Base-by-base conservation (phyloP, 2,113 vertebrate species). In the Oncorhynchus nerka region DNA sequence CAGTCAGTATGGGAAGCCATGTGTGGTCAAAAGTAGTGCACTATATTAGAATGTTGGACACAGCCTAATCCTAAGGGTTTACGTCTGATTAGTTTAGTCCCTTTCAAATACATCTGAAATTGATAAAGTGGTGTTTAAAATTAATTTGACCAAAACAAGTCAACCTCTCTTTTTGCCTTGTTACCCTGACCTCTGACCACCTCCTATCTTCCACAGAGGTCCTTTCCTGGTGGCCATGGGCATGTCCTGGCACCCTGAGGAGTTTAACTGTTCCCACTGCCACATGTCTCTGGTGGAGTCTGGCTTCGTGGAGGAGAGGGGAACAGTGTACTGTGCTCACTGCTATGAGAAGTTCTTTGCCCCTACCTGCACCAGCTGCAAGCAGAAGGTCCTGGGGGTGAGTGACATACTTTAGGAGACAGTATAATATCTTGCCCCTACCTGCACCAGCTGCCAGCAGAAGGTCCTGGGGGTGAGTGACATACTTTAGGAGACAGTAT, bases 261-360 rank as follows among this genome's bases (percentile, higher is more conserved):
- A 99, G 84, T 99, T 99, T 78, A 96, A 92, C 55, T 99, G 98
- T 19, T 91, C 93, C 76, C 97, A 97, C 75, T 99, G 98, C 92
- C 95, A 93, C 89, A 90, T 93, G 61, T 97, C 96, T 0, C 94
- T 99, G 95, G 94, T 91, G 0, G 96, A 96, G 15, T 88, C 92
- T 80, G 97, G 97, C 2, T 99, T 99, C 75, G 96, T 99, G 83
- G 95, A 98, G 90, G 97, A 99, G 89, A 95, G 93, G 11, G 96
- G 95, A 11, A 87, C 92, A 0, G 92, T 99, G 24, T 97, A 97
- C 76, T 99, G 98, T 1, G 96, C 93, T 77, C 90, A 88, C 55
- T 99, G 98, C 90, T 99, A 99, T 22, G 97, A 97, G 92, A 94
- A 96, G 88, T 98, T 96, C 88, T 95, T 99, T 0, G 98, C 98